A percentile compares a stretch with the other conserved stretches of the same genome.
phyloP scores from a whole-genome alignment of 2,888 invertebrate genomes.

The Eupsilia transversa region DNA sequence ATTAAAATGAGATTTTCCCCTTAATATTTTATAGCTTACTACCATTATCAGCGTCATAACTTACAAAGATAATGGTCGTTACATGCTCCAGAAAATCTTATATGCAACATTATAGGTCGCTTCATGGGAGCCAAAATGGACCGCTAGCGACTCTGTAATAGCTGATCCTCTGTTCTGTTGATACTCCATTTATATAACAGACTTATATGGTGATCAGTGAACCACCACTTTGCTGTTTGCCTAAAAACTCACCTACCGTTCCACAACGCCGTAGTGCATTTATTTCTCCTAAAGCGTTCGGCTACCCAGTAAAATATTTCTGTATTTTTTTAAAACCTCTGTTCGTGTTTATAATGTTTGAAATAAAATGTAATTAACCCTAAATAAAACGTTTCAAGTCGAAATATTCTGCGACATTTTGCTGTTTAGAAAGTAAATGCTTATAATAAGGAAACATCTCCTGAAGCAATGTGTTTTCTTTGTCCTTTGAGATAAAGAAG shows the following conservation, averaged over 20 bases:
- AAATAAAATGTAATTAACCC: slow-evolving; percentile 22
- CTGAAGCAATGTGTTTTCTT: slow-evolving; percentile 43
- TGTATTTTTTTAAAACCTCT: slow-evolving; percentile 19
- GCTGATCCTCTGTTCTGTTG: slow-evolving; percentile 64
- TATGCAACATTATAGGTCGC: slow-evolving; percentile 69
- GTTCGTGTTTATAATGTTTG: slow-evolving; percentile 7
- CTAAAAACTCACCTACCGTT: slow-evolving; percentile 79
- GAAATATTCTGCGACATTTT: slow-evolving; percentile 24
- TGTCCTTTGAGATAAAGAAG: slow-evolving; percentile 41
- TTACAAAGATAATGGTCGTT: slow-evolving; percentile 73
- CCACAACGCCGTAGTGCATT: slow-evolving; percentile 62
- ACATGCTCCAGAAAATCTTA: slow-evolving; percentile 69
- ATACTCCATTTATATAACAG: slow-evolving; percentile 74
- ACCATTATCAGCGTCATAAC: slow-evolving; percentile 68
- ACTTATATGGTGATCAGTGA: slow-evolving; percentile 67
- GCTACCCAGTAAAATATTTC: slow-evolving; percentile 21
- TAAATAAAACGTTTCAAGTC: slow-evolving; percentile 15
- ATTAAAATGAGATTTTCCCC: slow-evolving; percentile 50
- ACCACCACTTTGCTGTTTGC: slow-evolving; percentile 68
- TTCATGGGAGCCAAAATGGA: slow-evolving; percentile 60
- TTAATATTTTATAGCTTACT: slow-evolving; percentile 59
- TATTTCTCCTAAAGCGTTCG: slow-evolving; percentile 41
- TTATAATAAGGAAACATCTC: slow-evolving; percentile 28
- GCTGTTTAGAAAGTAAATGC: slow-evolving; percentile 24
- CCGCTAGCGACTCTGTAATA: slow-evolving; percentile 61